Evolutionary conservation across 2,113 vertebrate species (phyloP).

Genomic region (Pangasianodon gigas): DNA sequence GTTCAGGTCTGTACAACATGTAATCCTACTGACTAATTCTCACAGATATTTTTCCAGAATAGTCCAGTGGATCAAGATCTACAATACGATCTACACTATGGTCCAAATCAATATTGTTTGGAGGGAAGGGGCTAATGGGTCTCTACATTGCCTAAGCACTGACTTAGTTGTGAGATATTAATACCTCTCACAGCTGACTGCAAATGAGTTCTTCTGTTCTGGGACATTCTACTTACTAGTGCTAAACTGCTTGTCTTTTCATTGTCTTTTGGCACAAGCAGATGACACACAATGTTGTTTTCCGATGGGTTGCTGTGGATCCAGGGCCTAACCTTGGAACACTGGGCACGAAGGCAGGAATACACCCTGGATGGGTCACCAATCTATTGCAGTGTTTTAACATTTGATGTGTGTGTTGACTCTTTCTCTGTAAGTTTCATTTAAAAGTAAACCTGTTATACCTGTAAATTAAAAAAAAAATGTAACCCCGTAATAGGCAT

Average conservation of each 20-base stretch:
- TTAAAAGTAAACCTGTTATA: background rate
- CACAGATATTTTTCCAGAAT: background rate
- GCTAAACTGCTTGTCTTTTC: background rate
- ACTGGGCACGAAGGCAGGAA: background rate
- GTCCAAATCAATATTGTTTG: background rate
- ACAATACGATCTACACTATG: background rate
- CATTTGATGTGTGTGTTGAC: background rate
- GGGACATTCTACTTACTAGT: slow-evolving; percentile 30
- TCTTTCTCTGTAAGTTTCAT: background rate
- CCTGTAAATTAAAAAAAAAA: background rate
- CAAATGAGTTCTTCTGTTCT: slow-evolving; percentile 27
- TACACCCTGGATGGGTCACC: background rate
- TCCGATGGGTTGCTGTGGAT: background rate
- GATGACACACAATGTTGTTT: background rate
- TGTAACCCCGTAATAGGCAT: background rate
- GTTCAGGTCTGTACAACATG: background rate
- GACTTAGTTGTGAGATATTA: background rate
- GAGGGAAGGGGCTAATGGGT: background rate
- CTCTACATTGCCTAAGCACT: background rate
- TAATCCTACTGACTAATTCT: background rate
- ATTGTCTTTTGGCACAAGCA: background rate
- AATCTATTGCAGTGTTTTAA: background rate
- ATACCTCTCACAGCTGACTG: slow-evolving; percentile 15
- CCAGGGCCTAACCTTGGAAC: background rate
- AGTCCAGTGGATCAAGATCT: background rate